Evolutionary conservation across 2,797 vertebrate species (phyloP).

Genomic region (Novumbra hubbsi): DNA sequence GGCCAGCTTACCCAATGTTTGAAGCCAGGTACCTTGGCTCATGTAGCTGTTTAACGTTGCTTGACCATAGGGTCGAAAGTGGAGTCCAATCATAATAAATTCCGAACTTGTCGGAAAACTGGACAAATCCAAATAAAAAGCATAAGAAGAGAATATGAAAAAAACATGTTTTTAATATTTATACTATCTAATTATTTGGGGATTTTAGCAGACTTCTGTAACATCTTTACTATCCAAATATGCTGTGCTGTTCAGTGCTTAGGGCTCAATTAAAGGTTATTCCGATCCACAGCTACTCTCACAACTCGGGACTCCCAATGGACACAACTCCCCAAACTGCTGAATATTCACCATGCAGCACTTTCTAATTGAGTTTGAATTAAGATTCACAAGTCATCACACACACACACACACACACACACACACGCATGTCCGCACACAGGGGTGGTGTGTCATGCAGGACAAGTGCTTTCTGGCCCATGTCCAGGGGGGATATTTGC

Average conservation of each 20-base stretch:
- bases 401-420: conserved; percentile 1
- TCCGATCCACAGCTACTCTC: conserved; percentile 47
- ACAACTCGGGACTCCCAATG: conserved; percentile 21
- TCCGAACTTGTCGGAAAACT: too few species aligned
- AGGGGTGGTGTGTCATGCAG: too few species aligned
- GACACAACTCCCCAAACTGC: conserved; percentile 29
- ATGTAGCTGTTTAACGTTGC: too few species aligned
- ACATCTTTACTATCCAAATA: neutral
- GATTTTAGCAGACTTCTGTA: neutral
- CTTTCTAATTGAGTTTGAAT: conserved; percentile 19
- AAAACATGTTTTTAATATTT: neutral
- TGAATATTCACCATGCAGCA: conserved; percentile 29
- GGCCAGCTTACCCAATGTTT: too few species aligned
- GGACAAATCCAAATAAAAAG: too few species aligned
- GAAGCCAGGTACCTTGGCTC: too few species aligned
- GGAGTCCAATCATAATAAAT: too few species aligned
- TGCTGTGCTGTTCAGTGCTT: neutral
- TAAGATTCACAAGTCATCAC: neutral
- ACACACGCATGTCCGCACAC: neutral
- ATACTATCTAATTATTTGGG: neutral
- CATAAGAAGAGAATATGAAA: too few species aligned
- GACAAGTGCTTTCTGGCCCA: too few species aligned
- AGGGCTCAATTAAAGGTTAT: conserved; percentile 20
- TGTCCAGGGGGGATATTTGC: too few species aligned
- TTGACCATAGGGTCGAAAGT: too few species aligned